Percentiles rank a stretch among this genome's conserved stretches.
phyloP scores from a whole-genome alignment of 2,797 vertebrate species.

The Acanthurus lineatus region DNA sequence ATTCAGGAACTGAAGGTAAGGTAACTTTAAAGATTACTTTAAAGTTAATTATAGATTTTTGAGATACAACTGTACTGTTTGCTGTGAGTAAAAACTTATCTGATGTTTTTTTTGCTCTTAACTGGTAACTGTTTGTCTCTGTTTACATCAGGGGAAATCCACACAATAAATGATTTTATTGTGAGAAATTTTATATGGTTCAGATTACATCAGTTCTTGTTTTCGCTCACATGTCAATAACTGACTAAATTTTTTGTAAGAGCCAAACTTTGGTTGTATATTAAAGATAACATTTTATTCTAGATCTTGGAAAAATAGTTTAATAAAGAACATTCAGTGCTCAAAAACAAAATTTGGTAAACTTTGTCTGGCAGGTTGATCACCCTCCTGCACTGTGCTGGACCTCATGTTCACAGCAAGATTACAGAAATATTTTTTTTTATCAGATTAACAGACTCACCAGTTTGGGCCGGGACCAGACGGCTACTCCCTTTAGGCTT shows the following conservation, averaged over 20 bases:
- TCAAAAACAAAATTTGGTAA: no score
- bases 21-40: no score
- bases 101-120: slow-evolving; percentile 16
- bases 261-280: no score
- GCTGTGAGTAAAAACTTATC: background rate
- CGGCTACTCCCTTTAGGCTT: slow-evolving; percentile 17
- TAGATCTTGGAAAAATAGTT: background rate
- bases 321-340: background rate
- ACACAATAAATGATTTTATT: background rate
- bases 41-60: background rate
- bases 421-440: slow-evolving; percentile 17
- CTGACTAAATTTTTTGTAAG: no score
- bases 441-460: slow-evolving; percentile 52
- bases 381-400: background rate
- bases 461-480: background rate
- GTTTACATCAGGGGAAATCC: background rate
- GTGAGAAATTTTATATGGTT: background rate
- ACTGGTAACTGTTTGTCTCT: background rate
- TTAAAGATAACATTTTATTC: no score
- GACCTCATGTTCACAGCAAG: slow-evolving; percentile 17
- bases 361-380: background rate
- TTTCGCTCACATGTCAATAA: no score
- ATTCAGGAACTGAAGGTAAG: background rate
- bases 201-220: background rate
- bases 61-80: no score